phyloP scores from a whole-genome alignment of 2,113 vertebrate species.

The Xiphophorus couchianus region DNA sequence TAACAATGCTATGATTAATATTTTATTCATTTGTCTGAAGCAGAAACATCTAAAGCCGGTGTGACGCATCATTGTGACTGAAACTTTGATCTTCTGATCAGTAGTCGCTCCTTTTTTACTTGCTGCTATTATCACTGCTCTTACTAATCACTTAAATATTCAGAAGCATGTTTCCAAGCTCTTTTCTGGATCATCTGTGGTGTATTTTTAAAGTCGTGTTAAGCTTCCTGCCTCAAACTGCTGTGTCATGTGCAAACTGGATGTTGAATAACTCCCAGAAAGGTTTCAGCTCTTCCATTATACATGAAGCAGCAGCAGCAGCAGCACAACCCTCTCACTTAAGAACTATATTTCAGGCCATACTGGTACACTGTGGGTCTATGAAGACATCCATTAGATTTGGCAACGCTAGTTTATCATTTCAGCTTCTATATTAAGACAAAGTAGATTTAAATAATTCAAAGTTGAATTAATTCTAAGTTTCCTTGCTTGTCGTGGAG shows the following conservation, averaged over 20 bases:
- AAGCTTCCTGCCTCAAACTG: conserved; percentile 22
- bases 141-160: not conserved
- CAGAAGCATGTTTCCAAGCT: not conserved
- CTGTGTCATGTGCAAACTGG: conserved; percentile 44
- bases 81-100: too few species aligned
- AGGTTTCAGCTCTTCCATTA: conserved; percentile 60
- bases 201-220: not conserved
- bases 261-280: conserved; percentile 30
- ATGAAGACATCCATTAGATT: not conserved
- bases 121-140: too few species aligned
- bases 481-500: not conserved
- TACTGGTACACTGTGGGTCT: not conserved
- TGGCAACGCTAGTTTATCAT: not conserved
- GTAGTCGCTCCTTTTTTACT: too few species aligned
- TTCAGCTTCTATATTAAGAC: not conserved
- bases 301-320: conserved; percentile 39
- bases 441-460: not conserved
- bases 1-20: not conserved
- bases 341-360: conserved; percentile 19
- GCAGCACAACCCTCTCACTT: conserved; percentile 13
- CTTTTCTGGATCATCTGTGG: not conserved
- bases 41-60: not conserved
- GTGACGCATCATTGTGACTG: not conserved
- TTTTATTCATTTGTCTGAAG: not conserved
- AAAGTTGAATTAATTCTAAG: not conserved